A percentile compares a stretch with the other conserved stretches of the same genome.
These are phyloP conservation scores for Grantiella picta DNA, from an alignment of 2,113 vertebrate species.

Conservation along the genomic window DNA sequence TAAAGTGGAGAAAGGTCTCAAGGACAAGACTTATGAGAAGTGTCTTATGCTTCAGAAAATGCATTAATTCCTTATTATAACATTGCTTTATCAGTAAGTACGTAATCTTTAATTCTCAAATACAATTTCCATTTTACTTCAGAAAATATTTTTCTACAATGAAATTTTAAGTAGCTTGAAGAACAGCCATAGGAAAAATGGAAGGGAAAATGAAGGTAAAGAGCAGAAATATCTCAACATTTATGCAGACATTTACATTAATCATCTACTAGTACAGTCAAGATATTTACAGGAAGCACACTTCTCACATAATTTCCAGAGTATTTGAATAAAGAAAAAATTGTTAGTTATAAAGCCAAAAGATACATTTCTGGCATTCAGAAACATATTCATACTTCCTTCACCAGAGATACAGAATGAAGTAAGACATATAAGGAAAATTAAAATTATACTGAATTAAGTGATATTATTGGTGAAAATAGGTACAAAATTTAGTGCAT, in stretches of 20 bases:
- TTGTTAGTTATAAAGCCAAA: background rate
- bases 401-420: background rate
- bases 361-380: background rate
- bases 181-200: background rate
- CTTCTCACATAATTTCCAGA: background rate
- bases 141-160: background rate
- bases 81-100: background rate
- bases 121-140: background rate
- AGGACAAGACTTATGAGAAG: background rate
- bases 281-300: background rate
- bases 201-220: background rate
- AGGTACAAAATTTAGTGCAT: background rate
- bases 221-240: background rate
- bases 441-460: background rate
- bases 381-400: background rate
- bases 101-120: background rate
- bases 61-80: background rate
- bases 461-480: background rate
- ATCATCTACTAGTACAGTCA: background rate
- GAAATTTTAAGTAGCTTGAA: background rate
- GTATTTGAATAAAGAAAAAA: background rate
- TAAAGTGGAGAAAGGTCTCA: background rate
- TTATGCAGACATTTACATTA: background rate
- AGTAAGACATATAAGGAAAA: background rate
- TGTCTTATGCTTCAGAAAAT: background rate